Conservation (phyloP, 2,888 invertebrate species). For the Anthrax anthrax region DNA sequence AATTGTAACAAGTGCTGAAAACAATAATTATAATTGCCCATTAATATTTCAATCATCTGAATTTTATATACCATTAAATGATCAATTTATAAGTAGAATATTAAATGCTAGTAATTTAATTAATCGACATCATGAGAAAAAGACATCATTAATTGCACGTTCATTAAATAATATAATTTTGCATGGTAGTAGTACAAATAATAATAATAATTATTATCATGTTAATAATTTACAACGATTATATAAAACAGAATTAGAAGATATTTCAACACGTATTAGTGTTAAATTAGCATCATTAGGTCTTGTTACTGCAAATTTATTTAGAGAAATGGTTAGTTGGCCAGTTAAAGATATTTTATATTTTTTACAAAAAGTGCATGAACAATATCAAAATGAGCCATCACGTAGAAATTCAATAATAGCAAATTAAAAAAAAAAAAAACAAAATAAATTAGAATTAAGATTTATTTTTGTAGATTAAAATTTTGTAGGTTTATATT, state of each 20-base stretch:
- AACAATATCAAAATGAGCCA: not conserved
- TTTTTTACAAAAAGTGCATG: constrained; percentile 18
- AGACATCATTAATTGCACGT: constrained; percentile 9
- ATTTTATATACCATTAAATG: constrained; percentile 26
- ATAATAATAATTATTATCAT: constrained; percentile 1
- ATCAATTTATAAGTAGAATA: not conserved
- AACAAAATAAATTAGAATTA: no score
- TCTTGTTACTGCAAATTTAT: constrained; percentile 25
- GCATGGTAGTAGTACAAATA: not conserved
- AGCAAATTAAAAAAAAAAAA: not conserved
- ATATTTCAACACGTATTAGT: constrained; percentile 21
- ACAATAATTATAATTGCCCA: constrained; percentile 18
- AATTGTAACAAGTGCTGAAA: not conserved
- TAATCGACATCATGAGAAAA: not conserved
- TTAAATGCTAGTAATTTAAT: not conserved
- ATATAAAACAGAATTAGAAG: constrained; percentile 8
- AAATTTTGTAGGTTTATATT: not conserved
- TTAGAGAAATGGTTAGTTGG: constrained; percentile 25
- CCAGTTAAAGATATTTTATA: constrained; percentile 19
- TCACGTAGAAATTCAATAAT: not conserved
- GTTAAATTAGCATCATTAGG: constrained; percentile 31
- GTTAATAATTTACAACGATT: not conserved
- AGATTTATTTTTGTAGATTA: not conserved
- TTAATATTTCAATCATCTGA: constrained; percentile 25
- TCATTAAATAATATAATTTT: constrained; percentile 12